These are phyloP conservation scores for Amblyopsis rosae DNA, from an alignment of 2,113 vertebrate genomes.

Conservation along the genomic window DNA sequence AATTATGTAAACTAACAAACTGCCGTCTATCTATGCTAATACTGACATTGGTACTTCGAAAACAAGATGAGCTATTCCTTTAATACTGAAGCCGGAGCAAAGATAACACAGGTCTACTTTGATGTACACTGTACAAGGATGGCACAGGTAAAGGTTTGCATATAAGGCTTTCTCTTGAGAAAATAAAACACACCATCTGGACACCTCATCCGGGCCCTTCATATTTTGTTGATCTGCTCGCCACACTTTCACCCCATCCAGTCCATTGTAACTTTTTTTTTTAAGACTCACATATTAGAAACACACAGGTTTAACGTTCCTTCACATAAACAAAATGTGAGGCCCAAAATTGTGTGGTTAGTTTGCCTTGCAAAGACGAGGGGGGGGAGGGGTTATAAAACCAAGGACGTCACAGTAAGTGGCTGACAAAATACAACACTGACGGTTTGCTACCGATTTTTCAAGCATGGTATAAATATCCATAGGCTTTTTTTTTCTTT, in stretches of 20 bases:
- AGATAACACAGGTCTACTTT: constrained; percentile 86
- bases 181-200: constrained; percentile 79
- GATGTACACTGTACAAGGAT: constrained; percentile 94
- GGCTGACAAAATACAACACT: constrained; percentile 88
- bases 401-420: constrained; percentile 83
- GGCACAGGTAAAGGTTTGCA: constrained; percentile 99
- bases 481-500: constrained; percentile 78
- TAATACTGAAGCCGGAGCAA: constrained; percentile 94
- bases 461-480: constrained; percentile 88
- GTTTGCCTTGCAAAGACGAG: constrained; percentile 82
- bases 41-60: constrained; percentile 94
- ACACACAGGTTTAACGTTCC: constrained; percentile 94
- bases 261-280: constrained; percentile 77
- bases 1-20: constrained; percentile 94
- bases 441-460: constrained; percentile 80
- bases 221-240: constrained; percentile 74
- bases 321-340: constrained; percentile 86
- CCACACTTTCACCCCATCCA: constrained; percentile 75
- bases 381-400: constrained; percentile 70
- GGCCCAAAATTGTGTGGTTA: constrained; percentile 94
- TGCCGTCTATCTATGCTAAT: constrained; percentile 91
- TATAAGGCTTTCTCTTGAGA: constrained; percentile 92
- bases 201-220: constrained; percentile 44
- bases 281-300: constrained; percentile 95
- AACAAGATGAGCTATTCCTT: constrained; percentile 84